Conservation (phyloP, 2,113 vertebrate species). For the Nycticebus coucang region DNA sequence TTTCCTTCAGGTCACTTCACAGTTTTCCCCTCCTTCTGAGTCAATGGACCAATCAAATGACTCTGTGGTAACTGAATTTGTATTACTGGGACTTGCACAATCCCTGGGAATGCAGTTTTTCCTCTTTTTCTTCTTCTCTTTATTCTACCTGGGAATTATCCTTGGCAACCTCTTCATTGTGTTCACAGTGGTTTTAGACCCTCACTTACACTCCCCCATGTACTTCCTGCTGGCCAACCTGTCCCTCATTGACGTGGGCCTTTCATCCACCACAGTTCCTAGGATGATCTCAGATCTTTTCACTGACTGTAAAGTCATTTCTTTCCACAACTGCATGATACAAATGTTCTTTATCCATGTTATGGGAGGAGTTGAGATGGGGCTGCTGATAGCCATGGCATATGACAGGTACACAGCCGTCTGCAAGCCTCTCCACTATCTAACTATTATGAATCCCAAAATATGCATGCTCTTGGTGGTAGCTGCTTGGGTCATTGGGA, state of each 20-base stretch:
- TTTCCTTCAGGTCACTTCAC: slow-evolving; percentile 43
- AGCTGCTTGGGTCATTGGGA: slow-evolving; percentile 57
- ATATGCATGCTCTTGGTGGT: slow-evolving; percentile 50
- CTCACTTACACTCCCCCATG: slow-evolving; percentile 73
- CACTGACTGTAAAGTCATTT: slow-evolving; percentile 58
- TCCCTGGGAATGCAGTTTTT: slow-evolving; percentile 56
- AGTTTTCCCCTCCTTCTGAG: not conserved
- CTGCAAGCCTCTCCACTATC: slow-evolving; percentile 76
- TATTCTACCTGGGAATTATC: slow-evolving; percentile 71
- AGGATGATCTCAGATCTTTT: slow-evolving; percentile 73
- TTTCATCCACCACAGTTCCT: slow-evolving; percentile 77
- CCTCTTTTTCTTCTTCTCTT: slow-evolving; percentile 66
- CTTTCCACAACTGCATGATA: slow-evolving; percentile 70
- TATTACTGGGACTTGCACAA: slow-evolving; percentile 73
- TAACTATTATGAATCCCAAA: slow-evolving; percentile 66
- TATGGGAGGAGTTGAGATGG: slow-evolving; percentile 75
- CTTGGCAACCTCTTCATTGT: slow-evolving; percentile 76
- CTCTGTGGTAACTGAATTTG: slow-evolving; percentile 68
- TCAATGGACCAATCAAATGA: slow-evolving; percentile 67
- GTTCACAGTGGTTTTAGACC: slow-evolving; percentile 63
- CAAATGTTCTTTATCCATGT: slow-evolving; percentile 82
- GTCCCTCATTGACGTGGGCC: slow-evolving; percentile 72
- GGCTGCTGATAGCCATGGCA: slow-evolving; percentile 73
- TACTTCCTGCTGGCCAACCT: slow-evolving; percentile 78
- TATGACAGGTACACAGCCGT: slow-evolving; percentile 75